Base-by-base conservation (phyloP, 1,140 invertebrate genomes). In the Orchesella cincta region DNA sequence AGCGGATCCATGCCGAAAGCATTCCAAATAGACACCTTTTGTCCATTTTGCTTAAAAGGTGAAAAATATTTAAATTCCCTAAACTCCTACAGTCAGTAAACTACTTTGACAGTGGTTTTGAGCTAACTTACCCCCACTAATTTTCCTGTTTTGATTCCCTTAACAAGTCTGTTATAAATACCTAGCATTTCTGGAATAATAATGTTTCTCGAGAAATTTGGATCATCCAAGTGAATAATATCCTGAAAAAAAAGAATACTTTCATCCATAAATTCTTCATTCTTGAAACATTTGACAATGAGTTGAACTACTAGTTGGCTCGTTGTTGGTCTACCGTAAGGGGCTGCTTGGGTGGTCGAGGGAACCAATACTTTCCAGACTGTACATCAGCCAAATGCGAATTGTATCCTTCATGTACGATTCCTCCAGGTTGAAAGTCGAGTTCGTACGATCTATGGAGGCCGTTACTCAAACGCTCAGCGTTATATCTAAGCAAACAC, bases 401-500 rank as follows among this genome's bases (percentile, higher is more conserved):
- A 31, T 73, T 73, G 26, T 73, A 73, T 23, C 71, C 71, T 73
- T 73, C 71, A 39, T 46, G 39, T 14, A 73, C 26, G 3, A 73
- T 46, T 3, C 35, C 71, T n/a, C 35, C 71, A 28, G 34, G 71
- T 31, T 73, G 71, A 31, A 73, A 46, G 34, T 73, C 39, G 23
- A 73, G 16, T 26, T 73, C 71, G 23, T 36, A 36, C 2, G 71
- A 39, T 73, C 71, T 5, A 26, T 73, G 35, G 33, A 73, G 23
- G 23, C 71, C 71, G 29, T 73, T 73, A 5, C 33, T 39, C 3
- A 73, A 26, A 12, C 71, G 71, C 23, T 73, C 71, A 14, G 71
- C 71, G 26, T 73, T 73, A 23, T 73, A 73, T 73, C 71, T 73
- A 23, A n/a, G n/a, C n/a, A 28, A 73, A 73, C 39, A 46, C 39